These are phyloP conservation scores for Eurypyga helias DNA, from an alignment of 2,113 vertebrate genomes.

Conservation along the genomic window DNA sequence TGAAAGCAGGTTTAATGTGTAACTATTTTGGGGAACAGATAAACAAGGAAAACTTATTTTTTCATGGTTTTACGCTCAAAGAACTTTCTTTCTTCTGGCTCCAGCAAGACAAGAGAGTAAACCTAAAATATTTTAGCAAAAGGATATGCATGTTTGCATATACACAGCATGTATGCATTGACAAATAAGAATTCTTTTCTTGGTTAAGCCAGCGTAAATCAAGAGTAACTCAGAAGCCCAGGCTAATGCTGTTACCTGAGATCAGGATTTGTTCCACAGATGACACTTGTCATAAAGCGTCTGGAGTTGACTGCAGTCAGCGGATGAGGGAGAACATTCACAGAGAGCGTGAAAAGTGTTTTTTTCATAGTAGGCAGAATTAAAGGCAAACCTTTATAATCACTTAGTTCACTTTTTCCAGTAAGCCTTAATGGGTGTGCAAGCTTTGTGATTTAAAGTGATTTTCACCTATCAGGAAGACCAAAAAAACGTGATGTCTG, in stretches of 20 bases:
- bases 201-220: neutral
- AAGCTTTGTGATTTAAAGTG: neutral
- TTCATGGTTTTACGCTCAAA: neutral
- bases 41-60: neutral
- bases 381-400: neutral
- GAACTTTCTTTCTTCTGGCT: neutral
- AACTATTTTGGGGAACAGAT: neutral
- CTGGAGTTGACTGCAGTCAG: neutral
- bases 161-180: neutral
- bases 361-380: neutral
- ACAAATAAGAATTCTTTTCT: neutral
- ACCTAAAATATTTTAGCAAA: neutral
- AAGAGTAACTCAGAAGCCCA: neutral
- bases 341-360: neutral
- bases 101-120: neutral
- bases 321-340: neutral
- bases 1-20: neutral
- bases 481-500: neutral
- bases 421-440: neutral
- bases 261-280: neutral
- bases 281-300: neutral
- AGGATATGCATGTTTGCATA: neutral
- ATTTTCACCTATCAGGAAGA: neutral
- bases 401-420: neutral
- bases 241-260: neutral